Evolutionary conservation across 2,888 invertebrate species (phyloP).

Genomic region (Andrena chrysosceles): DNA sequence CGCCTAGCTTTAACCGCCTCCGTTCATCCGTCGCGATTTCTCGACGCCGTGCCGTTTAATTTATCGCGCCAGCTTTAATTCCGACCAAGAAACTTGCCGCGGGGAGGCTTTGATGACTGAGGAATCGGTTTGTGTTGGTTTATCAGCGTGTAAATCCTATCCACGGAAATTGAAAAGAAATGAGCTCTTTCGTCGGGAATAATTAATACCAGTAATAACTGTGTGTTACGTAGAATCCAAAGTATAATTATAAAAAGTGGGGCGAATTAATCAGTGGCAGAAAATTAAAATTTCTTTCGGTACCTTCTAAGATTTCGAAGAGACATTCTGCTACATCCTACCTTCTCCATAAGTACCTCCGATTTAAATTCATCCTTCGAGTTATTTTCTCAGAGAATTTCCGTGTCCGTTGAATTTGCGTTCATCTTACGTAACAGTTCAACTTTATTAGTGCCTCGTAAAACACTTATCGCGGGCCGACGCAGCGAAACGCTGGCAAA

Average conservation of each 20-base stretch:
- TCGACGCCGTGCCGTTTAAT: slow-evolving; percentile 20
- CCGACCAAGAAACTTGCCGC: slow-evolving; percentile 12
- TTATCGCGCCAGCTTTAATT: slow-evolving; percentile 41
- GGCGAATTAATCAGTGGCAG: background rate
- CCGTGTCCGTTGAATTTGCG: background rate
- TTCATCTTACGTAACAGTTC: background rate
- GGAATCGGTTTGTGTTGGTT: background rate
- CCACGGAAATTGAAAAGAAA: slow-evolving; percentile 14
- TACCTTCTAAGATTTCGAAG: background rate
- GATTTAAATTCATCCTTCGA: slow-evolving; percentile 3
- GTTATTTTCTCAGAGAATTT: background rate
- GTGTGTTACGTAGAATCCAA: background rate
- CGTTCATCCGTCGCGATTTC: slow-evolving; percentile 17
- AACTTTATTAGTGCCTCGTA: background rate
- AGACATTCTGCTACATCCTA: background rate
- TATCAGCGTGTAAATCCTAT: background rate
- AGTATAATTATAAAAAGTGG: background rate
- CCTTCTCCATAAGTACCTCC: background rate
- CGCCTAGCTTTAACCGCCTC: slow-evolving; percentile 34
- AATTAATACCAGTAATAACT: background rate
- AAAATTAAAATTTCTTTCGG: background rate
- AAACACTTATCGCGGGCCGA: background rate
- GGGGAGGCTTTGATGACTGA: background rate
- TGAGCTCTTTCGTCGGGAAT: background rate
- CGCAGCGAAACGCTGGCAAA: background rate